These are phyloP conservation scores for Proterorhinus semilunaris DNA, from an alignment of 2,113 vertebrate genomes.

Conservation along the genomic window DNA sequence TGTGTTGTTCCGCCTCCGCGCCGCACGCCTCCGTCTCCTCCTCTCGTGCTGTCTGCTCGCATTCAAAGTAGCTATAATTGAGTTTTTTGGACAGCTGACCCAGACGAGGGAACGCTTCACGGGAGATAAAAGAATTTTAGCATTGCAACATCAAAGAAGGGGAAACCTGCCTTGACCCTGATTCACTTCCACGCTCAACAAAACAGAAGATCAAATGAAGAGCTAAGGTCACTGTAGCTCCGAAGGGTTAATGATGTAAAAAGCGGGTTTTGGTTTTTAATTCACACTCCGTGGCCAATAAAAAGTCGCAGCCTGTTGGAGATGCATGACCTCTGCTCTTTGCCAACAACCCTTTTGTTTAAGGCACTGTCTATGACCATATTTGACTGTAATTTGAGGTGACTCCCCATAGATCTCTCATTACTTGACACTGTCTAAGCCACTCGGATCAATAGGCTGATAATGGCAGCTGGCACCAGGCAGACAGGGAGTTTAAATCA, in stretches of 20 bases:
- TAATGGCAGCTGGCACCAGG: slow-evolving; percentile 11
- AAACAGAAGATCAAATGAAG: slow-evolving; percentile 53
- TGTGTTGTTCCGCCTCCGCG: slow-evolving; percentile 38
- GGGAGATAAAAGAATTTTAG: slow-evolving; percentile 61
- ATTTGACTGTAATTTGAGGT: slow-evolving; percentile 33
- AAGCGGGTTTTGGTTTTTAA: slow-evolving; percentile 30
- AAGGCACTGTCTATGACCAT: slow-evolving; percentile 27
- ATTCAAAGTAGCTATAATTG: slow-evolving; percentile 47
- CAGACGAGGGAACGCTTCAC: slow-evolving; percentile 40
- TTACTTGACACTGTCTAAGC: slow-evolving; percentile 23
- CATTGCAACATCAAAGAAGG: slow-evolving; percentile 62
- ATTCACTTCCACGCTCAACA: slow-evolving; percentile 30
- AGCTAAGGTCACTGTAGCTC: slow-evolving; percentile 54
- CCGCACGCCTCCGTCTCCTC: slow-evolving; percentile 41
- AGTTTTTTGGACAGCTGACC: slow-evolving; percentile 52
- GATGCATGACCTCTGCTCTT: slow-evolving; percentile 37
- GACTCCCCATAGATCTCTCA: slow-evolving; percentile 27
- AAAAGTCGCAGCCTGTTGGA: slow-evolving; percentile 21
- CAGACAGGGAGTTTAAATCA: slow-evolving; percentile 19
- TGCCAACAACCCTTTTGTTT: slow-evolving; percentile 43
- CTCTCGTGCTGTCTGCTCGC: slow-evolving; percentile 48
- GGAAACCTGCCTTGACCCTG: slow-evolving; percentile 3
- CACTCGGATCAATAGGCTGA: slow-evolving; percentile 36
- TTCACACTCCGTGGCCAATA: slow-evolving; percentile 38
- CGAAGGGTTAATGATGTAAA: slow-evolving; percentile 59